A percentile compares a stretch with the other conserved stretches of the same genome.
These are phyloP conservation scores for Hemithea aestivaria DNA, from an alignment of 2,888 invertebrate genomes.

Conservation along the genomic window DNA sequence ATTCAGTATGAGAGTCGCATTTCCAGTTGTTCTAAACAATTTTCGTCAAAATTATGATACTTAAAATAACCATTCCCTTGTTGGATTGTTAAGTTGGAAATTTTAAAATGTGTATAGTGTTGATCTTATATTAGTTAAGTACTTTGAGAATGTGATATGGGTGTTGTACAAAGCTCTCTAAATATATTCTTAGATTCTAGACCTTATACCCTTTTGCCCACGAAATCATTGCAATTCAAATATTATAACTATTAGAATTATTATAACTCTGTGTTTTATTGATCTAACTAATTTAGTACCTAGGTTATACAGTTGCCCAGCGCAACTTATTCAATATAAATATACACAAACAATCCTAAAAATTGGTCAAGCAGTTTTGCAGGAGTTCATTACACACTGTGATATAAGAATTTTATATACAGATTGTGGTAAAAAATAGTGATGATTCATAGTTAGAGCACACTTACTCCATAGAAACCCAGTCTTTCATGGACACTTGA, in stretches of 20 bases:
- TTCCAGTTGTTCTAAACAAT: constrained; percentile 22
- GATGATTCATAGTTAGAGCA: no score
- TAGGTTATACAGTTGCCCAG: no score
- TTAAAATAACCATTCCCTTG: constrained; percentile 55
- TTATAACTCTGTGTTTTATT: constrained; percentile 17
- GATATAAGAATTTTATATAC: no score
- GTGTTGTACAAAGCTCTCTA: constrained; percentile 75
- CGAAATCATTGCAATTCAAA: constrained; percentile 29
- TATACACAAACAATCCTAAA: no score
- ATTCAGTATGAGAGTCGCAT: constrained; percentile 55
- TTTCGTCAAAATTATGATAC: constrained; percentile 35
- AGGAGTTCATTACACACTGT: no score
- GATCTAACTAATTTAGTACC: no score
- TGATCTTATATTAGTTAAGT: constrained; percentile 56
- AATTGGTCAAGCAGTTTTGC: no score
- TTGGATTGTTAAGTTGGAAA: constrained; percentile 56
- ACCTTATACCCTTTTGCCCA: constrained; percentile 30
- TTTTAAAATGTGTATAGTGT: constrained; percentile 63
- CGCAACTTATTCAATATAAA: no score
- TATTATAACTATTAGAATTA: constrained; percentile 25
- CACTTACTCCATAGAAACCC: no score
- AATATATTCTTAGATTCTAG: constrained; percentile 54
- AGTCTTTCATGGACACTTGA: no score
- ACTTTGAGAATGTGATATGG: constrained; percentile 75
- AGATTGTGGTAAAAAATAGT: no score